These are phyloP conservation scores for Epinotia bilunana DNA, from an alignment of 2,888 invertebrate species.

Conservation along the genomic window DNA sequence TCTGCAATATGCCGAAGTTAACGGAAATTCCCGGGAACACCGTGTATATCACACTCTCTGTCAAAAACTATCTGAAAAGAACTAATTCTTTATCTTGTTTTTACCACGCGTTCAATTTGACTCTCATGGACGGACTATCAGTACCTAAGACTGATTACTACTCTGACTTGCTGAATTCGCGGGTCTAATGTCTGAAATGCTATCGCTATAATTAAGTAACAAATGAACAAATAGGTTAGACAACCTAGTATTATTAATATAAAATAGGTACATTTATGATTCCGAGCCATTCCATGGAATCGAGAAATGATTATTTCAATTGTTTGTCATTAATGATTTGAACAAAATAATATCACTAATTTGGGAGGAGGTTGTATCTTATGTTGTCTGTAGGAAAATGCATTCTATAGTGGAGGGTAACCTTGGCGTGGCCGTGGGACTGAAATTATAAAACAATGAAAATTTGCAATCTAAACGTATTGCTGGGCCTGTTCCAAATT, in stretches of 20 bases:
- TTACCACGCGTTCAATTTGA: not conserved
- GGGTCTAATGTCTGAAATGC: constrained; percentile 1
- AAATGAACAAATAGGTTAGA: constrained; percentile 36
- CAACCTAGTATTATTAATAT: constrained; percentile 31
- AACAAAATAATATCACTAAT: not conserved
- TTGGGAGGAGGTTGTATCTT: not conserved
- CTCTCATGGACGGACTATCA: not conserved
- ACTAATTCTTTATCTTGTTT: not conserved
- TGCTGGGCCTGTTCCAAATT: not conserved
- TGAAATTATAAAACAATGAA: not conserved
- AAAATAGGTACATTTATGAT: not conserved
- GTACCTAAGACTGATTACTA: not conserved
- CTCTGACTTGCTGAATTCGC: not conserved
- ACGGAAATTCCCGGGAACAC: too few relatives aligned
- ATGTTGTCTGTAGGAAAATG: not conserved
- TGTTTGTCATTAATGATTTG: too few relatives aligned
- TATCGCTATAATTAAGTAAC: constrained; percentile 26
- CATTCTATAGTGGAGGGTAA: not conserved
- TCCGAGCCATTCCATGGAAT: not conserved
- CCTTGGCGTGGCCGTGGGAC: not conserved
- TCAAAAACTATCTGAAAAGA: too few relatives aligned
- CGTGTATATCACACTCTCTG: too few relatives aligned
- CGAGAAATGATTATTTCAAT: not conserved
- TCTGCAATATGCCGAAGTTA: too few relatives aligned
- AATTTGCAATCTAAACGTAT: not conserved